Evolutionary conservation across 2,113 vertebrate genomes (phyloP), one percentile per base, ranked within the genome.

Genomic region (Casuarius casuarius): DNA sequence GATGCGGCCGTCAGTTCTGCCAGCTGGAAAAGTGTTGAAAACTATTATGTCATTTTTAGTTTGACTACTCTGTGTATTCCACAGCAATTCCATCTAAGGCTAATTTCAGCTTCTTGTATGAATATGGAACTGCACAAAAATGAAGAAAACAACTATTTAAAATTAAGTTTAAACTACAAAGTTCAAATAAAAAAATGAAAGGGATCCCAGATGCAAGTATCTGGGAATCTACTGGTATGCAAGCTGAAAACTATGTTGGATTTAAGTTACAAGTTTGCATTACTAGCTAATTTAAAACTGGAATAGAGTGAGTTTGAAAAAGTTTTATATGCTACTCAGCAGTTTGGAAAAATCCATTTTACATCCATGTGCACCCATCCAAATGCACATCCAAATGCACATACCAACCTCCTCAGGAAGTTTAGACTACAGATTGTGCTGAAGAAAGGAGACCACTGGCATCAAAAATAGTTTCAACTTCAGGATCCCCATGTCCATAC

Each of bases 191-290:
- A 56, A 56, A 56, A 56, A 29, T 29, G 29, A 29, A 56, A 25
- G 22, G 35, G 28, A 59, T 44, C 65, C 54, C 38, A 38, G 33
- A 4, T 0, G 0, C 6, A 7, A 25, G 5, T 2, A 28, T 3
- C 46, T 11, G 23, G n/a, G n/a, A n/a, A n/a, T 19, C 11, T 31
- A 4, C 10, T 7, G n/a, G 26, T 7, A 62, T 28, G 28, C 70
- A 72, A 72, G 17, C 59, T 17, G 44, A 63, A 25, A 38, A n/a
- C 20, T 40, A 42, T 13, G 46, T 19, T 40, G 28, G 5, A 63
- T 22, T 38, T 49, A 29, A 49, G 35, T n/a, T 51, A 21, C 44
- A 40, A 38, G 62, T 65, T 29, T 33, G n/a, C 19, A 25, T 22
- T 65, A 46, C 59, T 25, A 63, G 16, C 46, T 46, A 9, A 35